Conservation (phyloP, 2,113 vertebrate genomes). For the Thomomys bottae region DNA sequence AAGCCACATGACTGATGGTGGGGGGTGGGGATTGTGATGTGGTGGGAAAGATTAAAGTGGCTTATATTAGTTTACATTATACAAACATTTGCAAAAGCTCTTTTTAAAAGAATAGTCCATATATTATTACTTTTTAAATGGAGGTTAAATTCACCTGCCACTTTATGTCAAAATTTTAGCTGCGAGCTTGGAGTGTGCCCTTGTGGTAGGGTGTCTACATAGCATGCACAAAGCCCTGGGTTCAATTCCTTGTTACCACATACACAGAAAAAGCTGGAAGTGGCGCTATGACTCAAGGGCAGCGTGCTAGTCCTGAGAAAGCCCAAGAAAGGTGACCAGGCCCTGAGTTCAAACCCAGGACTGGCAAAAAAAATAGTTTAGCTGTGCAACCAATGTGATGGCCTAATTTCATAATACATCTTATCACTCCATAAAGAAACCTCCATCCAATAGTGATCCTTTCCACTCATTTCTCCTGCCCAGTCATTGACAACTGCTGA, state of each 20-base stretch:
- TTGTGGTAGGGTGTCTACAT: no score
- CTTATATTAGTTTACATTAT: neutral
- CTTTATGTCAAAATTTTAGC: neutral
- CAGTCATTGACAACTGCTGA: neutral
- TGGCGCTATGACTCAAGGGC: no score
- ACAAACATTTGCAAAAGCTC: neutral
- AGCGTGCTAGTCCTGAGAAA: no score
- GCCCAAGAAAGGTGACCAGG: no score
- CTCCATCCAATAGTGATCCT: neutral
- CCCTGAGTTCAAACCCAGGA: no score
- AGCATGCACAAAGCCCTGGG: no score
- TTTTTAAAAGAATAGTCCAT: neutral
- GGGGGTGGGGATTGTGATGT: no score
- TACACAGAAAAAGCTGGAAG: no score
- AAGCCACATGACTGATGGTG: no score
- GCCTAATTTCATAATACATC: conserved; percentile 18
- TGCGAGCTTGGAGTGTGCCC: no score
- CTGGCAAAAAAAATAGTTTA: no score
- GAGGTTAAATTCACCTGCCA: neutral
- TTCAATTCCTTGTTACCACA: no score
- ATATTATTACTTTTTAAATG: neutral
- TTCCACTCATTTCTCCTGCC: neutral
- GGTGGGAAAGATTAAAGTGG: neutral
- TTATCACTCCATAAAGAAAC: neutral
- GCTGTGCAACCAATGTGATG: neutral